phyloP scores from a whole-genome alignment of 2,797 vertebrate genomes.

The Balearica regulorum region DNA sequence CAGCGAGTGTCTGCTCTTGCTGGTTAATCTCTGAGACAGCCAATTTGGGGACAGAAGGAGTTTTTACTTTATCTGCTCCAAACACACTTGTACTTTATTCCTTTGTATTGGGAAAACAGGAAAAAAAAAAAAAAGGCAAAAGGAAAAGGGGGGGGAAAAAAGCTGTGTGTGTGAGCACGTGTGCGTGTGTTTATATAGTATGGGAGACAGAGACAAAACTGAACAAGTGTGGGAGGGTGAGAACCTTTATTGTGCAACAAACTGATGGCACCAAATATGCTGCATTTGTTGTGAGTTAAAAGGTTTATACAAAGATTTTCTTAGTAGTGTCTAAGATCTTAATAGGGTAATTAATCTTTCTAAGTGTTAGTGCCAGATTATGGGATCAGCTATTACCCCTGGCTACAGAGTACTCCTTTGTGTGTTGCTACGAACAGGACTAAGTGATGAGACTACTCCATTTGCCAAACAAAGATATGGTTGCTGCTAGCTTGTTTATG shows the following conservation, averaged over 20 bases:
- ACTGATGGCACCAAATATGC: slow-evolving; percentile 68
- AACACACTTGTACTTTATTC: slow-evolving; percentile 58
- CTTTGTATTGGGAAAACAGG: slow-evolving; percentile 36
- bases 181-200: slow-evolving; percentile 13
- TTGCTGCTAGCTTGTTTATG: slow-evolving; percentile 67
- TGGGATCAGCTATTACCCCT: slow-evolving; percentile 79
- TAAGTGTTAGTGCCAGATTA: slow-evolving; percentile 80
- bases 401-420: slow-evolving; percentile 74
- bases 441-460: slow-evolving; percentile 69
- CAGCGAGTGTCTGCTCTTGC: slow-evolving; percentile 40
- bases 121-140: background rate
- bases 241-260: slow-evolving; percentile 65
- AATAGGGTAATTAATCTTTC: slow-evolving; percentile 84
- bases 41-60: slow-evolving; percentile 63
- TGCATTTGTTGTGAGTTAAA: slow-evolving; percentile 75
- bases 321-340: slow-evolving; percentile 78
- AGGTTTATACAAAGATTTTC: slow-evolving; percentile 78
- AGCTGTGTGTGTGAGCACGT: background rate
- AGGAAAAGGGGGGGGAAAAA: background rate
- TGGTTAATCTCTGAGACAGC: slow-evolving; percentile 68
- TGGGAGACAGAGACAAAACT: slow-evolving; percentile 46
- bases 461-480: slow-evolving; percentile 74
- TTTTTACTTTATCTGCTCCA: slow-evolving; percentile 69
- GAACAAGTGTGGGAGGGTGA: slow-evolving; percentile 62
- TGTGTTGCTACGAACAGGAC: slow-evolving; percentile 71